phyloP scores from a whole-genome alignment of 2,888 invertebrate species.

The Odontomyia ornata region DNA sequence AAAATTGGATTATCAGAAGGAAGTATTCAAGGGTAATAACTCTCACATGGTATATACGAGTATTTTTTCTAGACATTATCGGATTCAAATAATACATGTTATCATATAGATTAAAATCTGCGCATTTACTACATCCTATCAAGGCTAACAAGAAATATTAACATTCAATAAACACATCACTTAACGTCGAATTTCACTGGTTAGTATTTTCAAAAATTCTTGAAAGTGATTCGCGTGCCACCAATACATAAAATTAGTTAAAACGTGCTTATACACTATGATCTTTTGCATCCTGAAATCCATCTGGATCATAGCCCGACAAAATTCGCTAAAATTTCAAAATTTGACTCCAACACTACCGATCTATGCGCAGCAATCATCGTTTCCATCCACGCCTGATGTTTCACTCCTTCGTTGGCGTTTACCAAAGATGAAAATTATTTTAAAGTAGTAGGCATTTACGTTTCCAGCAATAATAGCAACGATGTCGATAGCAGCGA shows the following conservation, averaged over 20 bases:
- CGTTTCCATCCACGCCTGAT: not conserved
- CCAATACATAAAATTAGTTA: not conserved
- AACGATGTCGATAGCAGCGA: slow-evolving; percentile 38
- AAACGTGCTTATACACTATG: not conserved
- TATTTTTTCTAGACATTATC: too few relatives aligned
- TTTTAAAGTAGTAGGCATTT: slow-evolving; percentile 37
- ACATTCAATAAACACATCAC: slow-evolving; percentile 25
- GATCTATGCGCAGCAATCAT: slow-evolving; percentile 5
- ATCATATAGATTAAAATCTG: slow-evolving; percentile 6
- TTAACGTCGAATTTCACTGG: slow-evolving; percentile 30
- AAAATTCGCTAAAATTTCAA: not conserved
- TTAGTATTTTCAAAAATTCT: not conserved
- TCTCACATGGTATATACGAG: too few relatives aligned
- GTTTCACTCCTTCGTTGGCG: not conserved
- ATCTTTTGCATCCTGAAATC: not conserved
- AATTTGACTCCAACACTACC: slow-evolving; percentile 13
- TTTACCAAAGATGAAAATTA: slow-evolving; percentile 6
- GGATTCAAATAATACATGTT: not conserved
- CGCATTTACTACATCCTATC: slow-evolving; percentile 32
- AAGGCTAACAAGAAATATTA: slow-evolving; percentile 5
- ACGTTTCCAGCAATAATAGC: slow-evolving; percentile 40
- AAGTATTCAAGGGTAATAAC: too few relatives aligned
- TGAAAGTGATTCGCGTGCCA: slow-evolving; percentile 3
- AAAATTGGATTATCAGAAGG: too few relatives aligned
- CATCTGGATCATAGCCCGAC: slow-evolving; percentile 17